Conservation (phyloP, 2,113 vertebrate genomes). For the Tor tambroides region DNA sequence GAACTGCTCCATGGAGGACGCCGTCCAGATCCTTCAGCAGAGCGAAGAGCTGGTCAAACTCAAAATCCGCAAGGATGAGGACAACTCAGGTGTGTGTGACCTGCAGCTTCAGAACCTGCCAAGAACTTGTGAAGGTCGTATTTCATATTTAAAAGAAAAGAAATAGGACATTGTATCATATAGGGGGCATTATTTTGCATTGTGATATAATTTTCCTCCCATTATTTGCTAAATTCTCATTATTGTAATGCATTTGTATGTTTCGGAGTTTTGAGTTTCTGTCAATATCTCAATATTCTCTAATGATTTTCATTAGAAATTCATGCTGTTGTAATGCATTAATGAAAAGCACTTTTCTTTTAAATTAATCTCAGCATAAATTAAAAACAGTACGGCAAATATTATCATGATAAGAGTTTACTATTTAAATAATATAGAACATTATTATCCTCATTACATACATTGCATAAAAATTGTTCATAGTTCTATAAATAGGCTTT, state of each 20-base stretch:
- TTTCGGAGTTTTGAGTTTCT: not conserved
- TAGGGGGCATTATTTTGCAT: too few species aligned
- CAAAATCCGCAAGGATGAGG: constrained; percentile 96
- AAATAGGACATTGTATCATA: not conserved
- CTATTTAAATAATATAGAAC: not conserved
- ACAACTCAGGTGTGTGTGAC: constrained; percentile 87
- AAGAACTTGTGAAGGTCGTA: not conserved
- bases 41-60: constrained; percentile 96
- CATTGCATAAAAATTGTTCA: not conserved
- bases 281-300: not conserved
- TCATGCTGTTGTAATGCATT: not conserved
- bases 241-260: not conserved
- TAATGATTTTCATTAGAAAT: not conserved
- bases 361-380: too few species aligned
- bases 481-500: not conserved
- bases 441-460: too few species aligned
- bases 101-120: not conserved
- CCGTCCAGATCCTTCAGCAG: constrained; percentile 91
- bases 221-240: too few species aligned
- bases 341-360: not conserved
- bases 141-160: not conserved
- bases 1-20: constrained; percentile 91
- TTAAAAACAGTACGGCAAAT: not conserved
- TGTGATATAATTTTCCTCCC: too few species aligned
- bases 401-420: not conserved